Evolutionary conservation across 1,140 invertebrate genomes (phyloP).

Genomic region (Idris sp.): DNA sequence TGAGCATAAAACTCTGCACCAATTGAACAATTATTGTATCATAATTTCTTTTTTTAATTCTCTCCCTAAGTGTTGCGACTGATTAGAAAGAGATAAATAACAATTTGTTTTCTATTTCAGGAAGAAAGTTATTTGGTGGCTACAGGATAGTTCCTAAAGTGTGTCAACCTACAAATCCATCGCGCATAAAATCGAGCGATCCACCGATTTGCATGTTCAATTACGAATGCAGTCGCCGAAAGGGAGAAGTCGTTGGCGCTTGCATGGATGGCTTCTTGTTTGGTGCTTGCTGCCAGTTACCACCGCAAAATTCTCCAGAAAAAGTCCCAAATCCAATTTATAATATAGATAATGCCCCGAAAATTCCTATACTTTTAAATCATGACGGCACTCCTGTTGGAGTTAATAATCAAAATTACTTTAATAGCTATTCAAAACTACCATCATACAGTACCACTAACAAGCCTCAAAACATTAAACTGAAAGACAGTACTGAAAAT

Average conservation of each 20-base stretch:
- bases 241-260: conserved; percentile 90
- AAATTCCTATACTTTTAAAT: conserved; percentile 73
- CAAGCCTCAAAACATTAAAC: conserved; percentile 36
- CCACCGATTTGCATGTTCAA: conserved; percentile 96
- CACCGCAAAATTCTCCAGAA: conserved; percentile 64
- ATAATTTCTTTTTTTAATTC: too few species aligned
- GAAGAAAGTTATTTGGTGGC: conserved; percentile 89
- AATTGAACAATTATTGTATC: neutral
- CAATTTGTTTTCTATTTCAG: conserved; percentile 77
- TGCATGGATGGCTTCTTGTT: conserved; percentile 95
- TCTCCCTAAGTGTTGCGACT: too few species aligned
- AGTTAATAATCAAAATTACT: conserved; percentile 39
- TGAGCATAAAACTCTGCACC: conserved; percentile 3
- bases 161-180: conserved; percentile 81
- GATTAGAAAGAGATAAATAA: too few species aligned
- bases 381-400: conserved; percentile 71
- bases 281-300: conserved; percentile 90
- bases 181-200: conserved; percentile 74
- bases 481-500: conserved; percentile 54
- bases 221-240: conserved; percentile 89
- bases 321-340: conserved; percentile 47
- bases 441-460: conserved; percentile 54
- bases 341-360: conserved; percentile 73
- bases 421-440: conserved; percentile 61
- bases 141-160: conserved; percentile 89